Conservation (phyloP, 2,113 vertebrate species). For the Microtus ochrogaster region DNA sequence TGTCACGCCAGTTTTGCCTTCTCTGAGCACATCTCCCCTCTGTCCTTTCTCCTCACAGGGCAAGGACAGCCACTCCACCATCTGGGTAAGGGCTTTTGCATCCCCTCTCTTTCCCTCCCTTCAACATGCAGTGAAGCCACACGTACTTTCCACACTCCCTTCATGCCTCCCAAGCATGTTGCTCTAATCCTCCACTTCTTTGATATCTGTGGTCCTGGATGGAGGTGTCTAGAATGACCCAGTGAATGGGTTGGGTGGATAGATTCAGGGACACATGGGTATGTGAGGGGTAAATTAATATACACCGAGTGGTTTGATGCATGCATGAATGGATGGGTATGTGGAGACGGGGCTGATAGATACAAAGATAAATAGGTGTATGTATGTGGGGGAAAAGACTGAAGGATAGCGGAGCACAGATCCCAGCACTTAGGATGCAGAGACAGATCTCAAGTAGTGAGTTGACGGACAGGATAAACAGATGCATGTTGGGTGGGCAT, state of each 20-base stretch:
- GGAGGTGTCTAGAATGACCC: not conserved
- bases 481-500: not conserved
- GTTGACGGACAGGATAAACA: not conserved
- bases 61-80: conserved; percentile 74
- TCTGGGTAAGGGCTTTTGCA: conserved; percentile 75
- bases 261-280: not conserved
- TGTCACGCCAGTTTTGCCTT: not conserved
- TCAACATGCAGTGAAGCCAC: not conserved
- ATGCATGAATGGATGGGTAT: not conserved
- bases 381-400: too few relatives aligned
- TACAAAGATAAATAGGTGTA: too few relatives aligned
- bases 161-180: not conserved
- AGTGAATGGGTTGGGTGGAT: not conserved
- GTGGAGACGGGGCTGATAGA: not conserved
- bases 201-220: conserved; percentile 8
- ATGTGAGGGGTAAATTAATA: not conserved
- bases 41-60: conserved; percentile 80
- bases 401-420: not conserved
- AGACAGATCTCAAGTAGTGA: not conserved
- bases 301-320: too few relatives aligned
- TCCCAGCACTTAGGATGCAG: not conserved
- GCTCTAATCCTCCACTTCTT: not conserved
- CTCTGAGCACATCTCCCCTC: conserved; percentile 67
- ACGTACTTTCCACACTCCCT: not conserved
- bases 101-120: not conserved